A percentile compares a stretch with the other conserved stretches of the same genome.
phyloP scores from a whole-genome alignment of 2,113 vertebrate species.

The Odocoileus virginianus region DNA sequence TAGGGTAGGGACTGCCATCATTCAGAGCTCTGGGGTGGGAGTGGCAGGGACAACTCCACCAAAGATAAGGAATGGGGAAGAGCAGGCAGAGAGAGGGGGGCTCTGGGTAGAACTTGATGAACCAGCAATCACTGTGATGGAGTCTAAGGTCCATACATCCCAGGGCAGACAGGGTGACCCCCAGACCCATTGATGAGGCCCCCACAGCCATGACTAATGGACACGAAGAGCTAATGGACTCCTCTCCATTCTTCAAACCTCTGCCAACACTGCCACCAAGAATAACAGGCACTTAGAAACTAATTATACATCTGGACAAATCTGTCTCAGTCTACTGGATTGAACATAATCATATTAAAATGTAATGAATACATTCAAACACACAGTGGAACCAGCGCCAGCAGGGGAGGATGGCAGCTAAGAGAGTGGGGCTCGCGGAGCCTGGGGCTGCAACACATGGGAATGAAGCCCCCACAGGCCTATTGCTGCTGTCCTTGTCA shows the following conservation, averaged over 20 bases:
- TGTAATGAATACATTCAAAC: slow-evolving; percentile 62
- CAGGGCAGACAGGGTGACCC: neutral
- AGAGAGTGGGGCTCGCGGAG: fast-evolving
- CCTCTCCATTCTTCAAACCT: neutral
- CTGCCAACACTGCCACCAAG: slow-evolving; percentile 41
- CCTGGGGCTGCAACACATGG: neutral
- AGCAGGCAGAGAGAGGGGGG: neutral
- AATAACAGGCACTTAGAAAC: slow-evolving; percentile 43
- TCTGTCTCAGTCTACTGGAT: slow-evolving; percentile 58
- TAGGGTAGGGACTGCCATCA: neutral
- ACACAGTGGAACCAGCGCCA: neutral
- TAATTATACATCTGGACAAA: slow-evolving; percentile 60
- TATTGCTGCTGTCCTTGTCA: neutral
- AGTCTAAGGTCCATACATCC: neutral
- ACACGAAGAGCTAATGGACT: neutral
- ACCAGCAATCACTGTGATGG: fast-evolving
- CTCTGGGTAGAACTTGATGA: neutral
- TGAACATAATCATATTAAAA: slow-evolving; percentile 66
- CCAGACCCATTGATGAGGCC: neutral
- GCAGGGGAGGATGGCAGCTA: neutral
- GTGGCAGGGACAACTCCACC: neutral
- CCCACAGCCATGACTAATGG: neutral
- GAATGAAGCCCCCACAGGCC: neutral
- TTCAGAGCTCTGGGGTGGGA: neutral
- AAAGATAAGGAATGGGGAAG: neutral